Evolutionary conservation across 1,140 invertebrate species (phyloP).

Genomic region (Hylaeus anthracinus): DNA sequence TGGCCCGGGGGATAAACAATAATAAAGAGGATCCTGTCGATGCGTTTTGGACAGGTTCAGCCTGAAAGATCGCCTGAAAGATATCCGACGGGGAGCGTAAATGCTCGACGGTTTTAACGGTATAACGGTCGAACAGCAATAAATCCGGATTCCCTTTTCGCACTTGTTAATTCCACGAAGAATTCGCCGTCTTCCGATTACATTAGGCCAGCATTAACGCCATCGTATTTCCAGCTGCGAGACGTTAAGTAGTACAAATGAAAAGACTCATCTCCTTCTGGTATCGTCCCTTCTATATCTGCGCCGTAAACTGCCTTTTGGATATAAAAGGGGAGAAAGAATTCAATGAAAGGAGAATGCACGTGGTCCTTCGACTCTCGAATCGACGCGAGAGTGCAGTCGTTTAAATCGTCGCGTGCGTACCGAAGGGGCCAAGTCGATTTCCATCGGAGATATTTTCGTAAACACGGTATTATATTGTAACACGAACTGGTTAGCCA

Average conservation of each 20-base stretch:
- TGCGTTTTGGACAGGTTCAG: background rate
- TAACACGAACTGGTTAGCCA: too few relatives aligned
- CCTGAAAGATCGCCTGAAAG: background rate
- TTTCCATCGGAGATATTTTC: background rate
- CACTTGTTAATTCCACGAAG: constrained; percentile 46
- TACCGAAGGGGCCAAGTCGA: too few relatives aligned
- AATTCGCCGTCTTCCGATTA: constrained; percentile 30
- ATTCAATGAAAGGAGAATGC: constrained; percentile 37
- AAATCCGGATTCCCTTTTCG: constrained; percentile 59
- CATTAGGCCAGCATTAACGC: constrained; percentile 31
- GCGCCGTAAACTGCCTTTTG: constrained; percentile 27
- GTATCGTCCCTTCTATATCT: constrained; percentile 37
- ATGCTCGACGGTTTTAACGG: constrained; percentile 42
- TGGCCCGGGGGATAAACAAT: too few relatives aligned
- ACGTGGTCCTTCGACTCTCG: background rate
- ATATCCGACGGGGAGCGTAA: constrained; percentile 5
- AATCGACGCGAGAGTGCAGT: constrained; percentile 17
- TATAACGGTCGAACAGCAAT: constrained; percentile 37
- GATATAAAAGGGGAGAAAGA: constrained; percentile 15
- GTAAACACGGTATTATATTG: background rate
- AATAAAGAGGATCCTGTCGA: background rate
- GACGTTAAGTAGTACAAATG: constrained; percentile 49
- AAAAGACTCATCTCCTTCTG: constrained; percentile 21
- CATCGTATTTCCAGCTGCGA: constrained; percentile 24
- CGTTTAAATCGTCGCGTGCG: constrained; percentile 60